phyloP scores from a whole-genome alignment of 2,113 vertebrate species.

The Phodopus roborovskii region DNA sequence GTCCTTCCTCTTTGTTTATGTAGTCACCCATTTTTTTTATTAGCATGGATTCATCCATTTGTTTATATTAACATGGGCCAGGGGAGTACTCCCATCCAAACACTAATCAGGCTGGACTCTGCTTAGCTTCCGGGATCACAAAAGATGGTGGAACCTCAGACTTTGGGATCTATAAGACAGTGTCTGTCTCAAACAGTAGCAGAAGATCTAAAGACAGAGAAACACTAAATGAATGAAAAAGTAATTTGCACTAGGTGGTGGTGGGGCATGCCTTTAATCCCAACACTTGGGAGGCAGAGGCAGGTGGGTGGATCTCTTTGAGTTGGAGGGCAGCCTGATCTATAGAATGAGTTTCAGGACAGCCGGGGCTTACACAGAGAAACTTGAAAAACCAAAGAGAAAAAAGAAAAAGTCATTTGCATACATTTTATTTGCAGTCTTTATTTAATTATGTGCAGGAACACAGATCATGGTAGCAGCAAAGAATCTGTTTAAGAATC shows the following conservation, averaged over 20 bases:
- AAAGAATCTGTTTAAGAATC: background rate
- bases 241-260: background rate
- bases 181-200: background rate
- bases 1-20: background rate
- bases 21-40: too few relatives aligned
- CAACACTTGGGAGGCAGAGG: background rate
- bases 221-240: background rate
- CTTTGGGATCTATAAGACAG: background rate
- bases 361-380: background rate
- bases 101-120: background rate
- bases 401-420: background rate
- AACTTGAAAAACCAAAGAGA: background rate
- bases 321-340: background rate
- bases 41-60: background rate
- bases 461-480: background rate
- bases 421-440: background rate
- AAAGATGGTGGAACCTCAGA: background rate
- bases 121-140: background rate
- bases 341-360: background rate
- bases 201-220: background rate
- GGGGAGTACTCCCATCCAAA: background rate
- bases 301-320: background rate
- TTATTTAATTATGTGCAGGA: slow-evolving; percentile 14
- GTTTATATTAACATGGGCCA: background rate
- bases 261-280: background rate